Percentiles rank a stretch among this genome's conserved stretches.
Evolutionary conservation across 1,140 invertebrate species (phyloP).

Genomic region (Bombus affinis): DNA sequence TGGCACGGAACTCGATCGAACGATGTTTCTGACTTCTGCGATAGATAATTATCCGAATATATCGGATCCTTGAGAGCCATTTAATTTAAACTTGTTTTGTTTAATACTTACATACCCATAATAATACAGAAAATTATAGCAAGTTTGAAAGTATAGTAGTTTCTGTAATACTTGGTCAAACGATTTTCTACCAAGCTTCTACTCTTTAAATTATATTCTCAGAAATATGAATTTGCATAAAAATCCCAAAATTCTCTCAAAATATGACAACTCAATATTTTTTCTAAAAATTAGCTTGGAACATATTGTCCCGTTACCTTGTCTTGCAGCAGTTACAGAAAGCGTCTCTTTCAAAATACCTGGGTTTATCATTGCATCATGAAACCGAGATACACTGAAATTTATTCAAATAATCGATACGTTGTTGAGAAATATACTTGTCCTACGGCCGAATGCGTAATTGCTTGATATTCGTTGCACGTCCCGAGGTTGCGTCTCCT

Average conservation of each 20-base stretch:
- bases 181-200: too few relatives aligned
- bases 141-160: background rate
- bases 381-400: background rate
- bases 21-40: too few relatives aligned
- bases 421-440: background rate
- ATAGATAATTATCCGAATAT: too few relatives aligned
- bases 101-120: too few relatives aligned
- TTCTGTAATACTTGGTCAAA: background rate
- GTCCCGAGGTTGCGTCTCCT: constrained; percentile 19
- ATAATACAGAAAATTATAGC: background rate
- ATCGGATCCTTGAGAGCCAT: too few relatives aligned
- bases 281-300: background rate
- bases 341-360: background rate
- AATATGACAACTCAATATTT: background rate
- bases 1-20: too few relatives aligned
- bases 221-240: too few relatives aligned
- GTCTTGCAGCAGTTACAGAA: background rate
- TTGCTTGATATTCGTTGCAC: background rate
- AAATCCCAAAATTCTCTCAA: too few relatives aligned
- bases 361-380: background rate
- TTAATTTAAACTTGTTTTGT: too few relatives aligned
- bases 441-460: background rate
- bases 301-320: background rate
- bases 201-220: too few relatives aligned
- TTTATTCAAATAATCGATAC: background rate